Evolutionary conservation across 2,888 invertebrate species (phyloP).

Genomic region (Ernsta delagoae): DNA sequence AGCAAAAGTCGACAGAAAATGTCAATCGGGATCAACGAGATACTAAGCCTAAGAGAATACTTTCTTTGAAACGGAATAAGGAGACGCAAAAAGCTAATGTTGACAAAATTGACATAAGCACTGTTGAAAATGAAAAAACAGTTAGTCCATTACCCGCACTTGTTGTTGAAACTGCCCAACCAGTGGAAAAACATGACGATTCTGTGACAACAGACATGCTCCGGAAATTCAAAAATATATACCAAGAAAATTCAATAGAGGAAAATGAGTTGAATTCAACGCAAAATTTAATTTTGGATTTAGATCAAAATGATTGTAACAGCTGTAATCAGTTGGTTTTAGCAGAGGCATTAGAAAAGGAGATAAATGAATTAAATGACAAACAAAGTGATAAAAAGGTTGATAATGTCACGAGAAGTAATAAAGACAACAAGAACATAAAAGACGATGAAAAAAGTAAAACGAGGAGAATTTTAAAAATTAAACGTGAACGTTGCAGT

Average conservation of each 20-base stretch:
- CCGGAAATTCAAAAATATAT: constrained; percentile 59
- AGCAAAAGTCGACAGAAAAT: constrained; percentile 8
- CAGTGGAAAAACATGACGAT: constrained; percentile 48
- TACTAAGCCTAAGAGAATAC: constrained; percentile 40
- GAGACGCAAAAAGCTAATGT: constrained; percentile 37
- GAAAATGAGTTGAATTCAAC: constrained; percentile 54
- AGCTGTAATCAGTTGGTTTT: constrained; percentile 46
- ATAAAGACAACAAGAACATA: constrained; percentile 31
- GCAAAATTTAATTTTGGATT: constrained; percentile 58
- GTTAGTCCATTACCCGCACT: constrained; percentile 68
- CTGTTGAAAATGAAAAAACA: constrained; percentile 52
- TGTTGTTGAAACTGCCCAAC: constrained; percentile 56
- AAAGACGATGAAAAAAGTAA: not conserved
- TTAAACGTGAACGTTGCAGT: not conserved
- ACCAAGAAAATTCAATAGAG: constrained; percentile 48
- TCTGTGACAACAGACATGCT: constrained; percentile 53
- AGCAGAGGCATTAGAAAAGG: constrained; percentile 44
- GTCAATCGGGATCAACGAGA: constrained; percentile 8
- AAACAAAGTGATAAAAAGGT: not conserved
- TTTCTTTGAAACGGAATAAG: constrained; percentile 39
- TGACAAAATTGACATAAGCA: constrained; percentile 40
- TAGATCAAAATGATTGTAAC: constrained; percentile 51
- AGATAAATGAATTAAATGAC: not conserved
- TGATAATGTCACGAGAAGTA: not conserved
- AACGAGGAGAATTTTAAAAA: constrained; percentile 8